A percentile compares a stretch with the other conserved stretches of the same genome.
phyloP scores from a whole-genome alignment of 2,797 vertebrate genomes.

The Crocodylus rhombifer region DNA sequence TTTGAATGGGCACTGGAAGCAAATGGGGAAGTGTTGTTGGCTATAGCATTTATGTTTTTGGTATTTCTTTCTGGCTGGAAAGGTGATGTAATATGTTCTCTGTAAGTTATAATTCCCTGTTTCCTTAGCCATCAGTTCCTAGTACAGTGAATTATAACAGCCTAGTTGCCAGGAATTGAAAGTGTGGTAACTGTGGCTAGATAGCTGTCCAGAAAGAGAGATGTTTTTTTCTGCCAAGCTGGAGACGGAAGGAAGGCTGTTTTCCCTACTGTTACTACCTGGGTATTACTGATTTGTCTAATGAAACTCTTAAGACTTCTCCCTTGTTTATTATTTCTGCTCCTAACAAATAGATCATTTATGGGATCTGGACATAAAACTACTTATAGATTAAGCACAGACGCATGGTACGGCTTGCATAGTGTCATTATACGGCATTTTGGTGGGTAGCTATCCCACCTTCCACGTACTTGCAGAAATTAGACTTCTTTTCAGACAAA shows the following conservation, averaged over 20 bases:
- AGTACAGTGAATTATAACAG: background rate
- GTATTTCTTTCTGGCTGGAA: slow-evolving; percentile 3
- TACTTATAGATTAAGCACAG: background rate
- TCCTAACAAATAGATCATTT: accelerated
- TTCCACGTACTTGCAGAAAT: background rate
- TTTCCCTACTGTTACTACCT: background rate
- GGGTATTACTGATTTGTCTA: background rate
- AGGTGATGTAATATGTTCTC: background rate
- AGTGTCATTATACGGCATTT: background rate
- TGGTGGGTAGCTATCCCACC: background rate
- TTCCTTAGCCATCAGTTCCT: background rate
- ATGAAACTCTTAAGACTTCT: background rate
- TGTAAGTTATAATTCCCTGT: background rate
- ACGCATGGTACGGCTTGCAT: background rate
- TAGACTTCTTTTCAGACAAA: background rate
- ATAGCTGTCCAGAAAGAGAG: accelerated
- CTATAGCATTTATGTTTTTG: background rate
- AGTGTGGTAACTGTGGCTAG: background rate
- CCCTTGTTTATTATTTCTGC: background rate
- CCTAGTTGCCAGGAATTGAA: background rate
- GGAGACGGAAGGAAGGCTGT: background rate
- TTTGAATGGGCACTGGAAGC: background rate
- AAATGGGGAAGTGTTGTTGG: background rate
- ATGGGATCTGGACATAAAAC: background rate
- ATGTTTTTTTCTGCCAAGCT: background rate